Base-by-base conservation (phyloP, 2,113 vertebrate genomes). In the Phalacrocorax brasilianus region DNA sequence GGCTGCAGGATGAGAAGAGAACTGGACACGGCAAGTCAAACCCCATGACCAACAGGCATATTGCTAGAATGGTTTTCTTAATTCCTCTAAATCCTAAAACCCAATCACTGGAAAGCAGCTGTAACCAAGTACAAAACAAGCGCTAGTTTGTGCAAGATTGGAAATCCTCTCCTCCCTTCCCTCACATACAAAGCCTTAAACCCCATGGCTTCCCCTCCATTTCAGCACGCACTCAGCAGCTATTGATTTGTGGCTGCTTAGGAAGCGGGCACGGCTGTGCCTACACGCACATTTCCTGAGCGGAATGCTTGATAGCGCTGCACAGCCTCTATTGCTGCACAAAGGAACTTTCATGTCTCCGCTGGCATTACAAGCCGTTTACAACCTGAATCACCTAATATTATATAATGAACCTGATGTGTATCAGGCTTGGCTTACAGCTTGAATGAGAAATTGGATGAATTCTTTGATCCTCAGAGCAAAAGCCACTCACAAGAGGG, bases 381-480 rank as follows among this genome's bases (percentile, higher is more conserved):
- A 55, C 85, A 94, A 22, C 90, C 92, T 13, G 20, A 65, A 71
- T 56, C 90, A 66, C 65, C 72, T 78, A 42, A 22, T 23, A 27
- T 63, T 8, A 45, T 35, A 35, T 30, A 63, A 95, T 15, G 88
- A 84, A 91, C 81, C 53, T 66, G 91, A 75, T 84, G 72, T 12
- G 63, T 35, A 63, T 93, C 93, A 70, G 87, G 66, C 81, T 89
- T 42, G 87, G 73, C 19, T n/a, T 68, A 38, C 77, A 90, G 88
- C 75, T 47, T 9, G 67, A 76, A 70, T 59, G 93, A 88, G 90
- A 84, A 91, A 91, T 30, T 8, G 76, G 88, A 61, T 33, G 78
- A 77, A 84, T 67, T 61, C 72, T 96, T 92, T 75, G 90, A 93
- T 85, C 90, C 66, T 73, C 78, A 24, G 42, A 74, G 71, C 40